Percentiles rank a stretch among this genome's conserved stretches.
These are phyloP conservation scores for Platerodrilus igneus DNA, from an alignment of 2,888 invertebrate species.

Conservation along the genomic window DNA sequence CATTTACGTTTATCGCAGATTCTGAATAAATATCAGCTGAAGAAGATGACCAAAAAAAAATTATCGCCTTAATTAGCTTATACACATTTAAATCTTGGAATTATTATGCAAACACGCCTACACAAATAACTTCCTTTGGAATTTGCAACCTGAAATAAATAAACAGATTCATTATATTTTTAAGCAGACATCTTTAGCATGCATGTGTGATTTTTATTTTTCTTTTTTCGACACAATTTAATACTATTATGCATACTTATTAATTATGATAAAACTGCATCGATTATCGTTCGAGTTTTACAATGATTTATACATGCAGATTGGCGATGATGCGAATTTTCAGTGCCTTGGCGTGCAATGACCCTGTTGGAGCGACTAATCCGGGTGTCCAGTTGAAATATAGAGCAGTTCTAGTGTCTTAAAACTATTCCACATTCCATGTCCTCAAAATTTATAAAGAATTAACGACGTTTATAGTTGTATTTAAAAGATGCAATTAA, in stretches of 20 bases:
- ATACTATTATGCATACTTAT: conserved; percentile 22
- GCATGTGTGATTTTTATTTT: too few species aligned
- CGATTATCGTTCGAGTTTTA: conserved; percentile 20
- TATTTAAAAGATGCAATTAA: conserved; percentile 15
- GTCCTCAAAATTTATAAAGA: conserved; percentile 17
- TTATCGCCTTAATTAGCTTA: too few species aligned
- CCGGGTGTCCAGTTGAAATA: conserved; percentile 26
- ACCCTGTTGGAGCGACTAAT: conserved; percentile 26
- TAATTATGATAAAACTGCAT: conserved; percentile 23
- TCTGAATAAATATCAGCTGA: too few species aligned
- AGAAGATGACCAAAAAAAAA: too few species aligned
- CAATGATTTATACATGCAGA: conserved; percentile 26
- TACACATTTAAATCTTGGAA: too few species aligned
- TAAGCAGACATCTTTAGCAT: too few species aligned
- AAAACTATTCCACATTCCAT: conserved; percentile 15
- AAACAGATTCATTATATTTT: too few species aligned
- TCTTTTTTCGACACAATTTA: too few species aligned
- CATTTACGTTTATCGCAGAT: too few species aligned
- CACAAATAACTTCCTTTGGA: too few species aligned
- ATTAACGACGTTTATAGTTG: conserved; percentile 13
- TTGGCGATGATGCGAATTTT: conserved; percentile 24
- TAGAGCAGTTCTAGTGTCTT: conserved; percentile 23
- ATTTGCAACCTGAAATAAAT: too few species aligned
- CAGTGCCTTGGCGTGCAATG: conserved; percentile 23
- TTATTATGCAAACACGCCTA: too few species aligned